Conservation (phyloP, 92 coral and sea anemone species). For the Palythoa grandis region DNA sequence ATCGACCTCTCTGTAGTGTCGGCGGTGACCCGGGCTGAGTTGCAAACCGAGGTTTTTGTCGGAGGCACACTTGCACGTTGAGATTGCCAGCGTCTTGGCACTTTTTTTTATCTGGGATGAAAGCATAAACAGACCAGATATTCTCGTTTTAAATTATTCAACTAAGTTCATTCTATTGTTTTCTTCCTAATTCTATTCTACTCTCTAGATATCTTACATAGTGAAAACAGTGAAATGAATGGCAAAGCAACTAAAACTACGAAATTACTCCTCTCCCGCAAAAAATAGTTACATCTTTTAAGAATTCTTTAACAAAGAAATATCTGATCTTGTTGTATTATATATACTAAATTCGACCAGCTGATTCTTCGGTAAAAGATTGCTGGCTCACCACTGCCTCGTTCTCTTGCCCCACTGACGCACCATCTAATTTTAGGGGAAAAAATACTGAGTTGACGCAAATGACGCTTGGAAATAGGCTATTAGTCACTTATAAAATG, state of each 20-base stretch:
- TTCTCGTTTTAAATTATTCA: background rate
- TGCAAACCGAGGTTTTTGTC: too few species aligned
- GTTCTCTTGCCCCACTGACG: too few species aligned
- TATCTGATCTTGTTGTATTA: background rate
- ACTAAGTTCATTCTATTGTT: background rate
- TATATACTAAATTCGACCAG: background rate
- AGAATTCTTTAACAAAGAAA: background rate
- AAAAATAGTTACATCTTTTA: background rate
- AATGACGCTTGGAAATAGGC: too few species aligned
- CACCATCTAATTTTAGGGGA: too few species aligned
- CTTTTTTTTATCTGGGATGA: background rate
- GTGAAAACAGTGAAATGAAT: background rate
- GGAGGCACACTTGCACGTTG: too few species aligned
- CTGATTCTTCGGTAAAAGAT: background rate
- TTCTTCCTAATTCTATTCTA: background rate
- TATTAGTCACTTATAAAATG: too few species aligned
- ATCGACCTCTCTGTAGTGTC: too few species aligned
- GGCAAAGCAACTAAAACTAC: too few species aligned
- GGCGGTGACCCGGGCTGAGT: too few species aligned
- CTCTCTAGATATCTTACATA: background rate
- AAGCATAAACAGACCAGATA: background rate
- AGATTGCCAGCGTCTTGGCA: too few species aligned
- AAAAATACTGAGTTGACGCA: too few species aligned
- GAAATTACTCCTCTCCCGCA: background rate
- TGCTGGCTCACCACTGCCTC: background rate